These are phyloP conservation scores for Crotophaga sulcirostris DNA, from an alignment of 2,113 vertebrate genomes.

Conservation along the genomic window DNA sequence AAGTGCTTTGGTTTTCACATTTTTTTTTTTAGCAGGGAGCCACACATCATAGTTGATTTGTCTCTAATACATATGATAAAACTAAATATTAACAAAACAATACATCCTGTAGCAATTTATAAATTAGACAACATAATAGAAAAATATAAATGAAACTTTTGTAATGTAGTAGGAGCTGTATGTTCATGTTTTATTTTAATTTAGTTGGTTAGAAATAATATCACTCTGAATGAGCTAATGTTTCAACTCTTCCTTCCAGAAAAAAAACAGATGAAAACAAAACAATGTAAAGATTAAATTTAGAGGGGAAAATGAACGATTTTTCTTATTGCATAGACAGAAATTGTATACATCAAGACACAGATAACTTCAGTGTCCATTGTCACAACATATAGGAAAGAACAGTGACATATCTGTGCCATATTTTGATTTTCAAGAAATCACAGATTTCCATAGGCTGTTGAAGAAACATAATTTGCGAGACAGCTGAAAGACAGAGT, in stretches of 20 bases:
- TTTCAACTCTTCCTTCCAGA: neutral
- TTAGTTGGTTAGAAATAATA: neutral
- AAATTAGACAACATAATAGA: neutral
- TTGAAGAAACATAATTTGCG: neutral
- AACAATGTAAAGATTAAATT: neutral
- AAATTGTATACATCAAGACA: neutral
- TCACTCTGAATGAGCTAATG: neutral
- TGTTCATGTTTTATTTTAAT: neutral
- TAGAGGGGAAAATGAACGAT: neutral
- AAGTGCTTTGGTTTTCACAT: rapidly evolving
- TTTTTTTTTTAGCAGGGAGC: neutral
- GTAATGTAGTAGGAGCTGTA: neutral
- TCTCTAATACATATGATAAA: neutral
- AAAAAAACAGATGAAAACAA: neutral
- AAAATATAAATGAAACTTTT: neutral
- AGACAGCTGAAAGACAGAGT: neutral
- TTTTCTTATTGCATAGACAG: neutral
- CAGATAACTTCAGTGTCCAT: neutral
- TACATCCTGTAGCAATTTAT: neutral
- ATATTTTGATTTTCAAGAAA: neutral
- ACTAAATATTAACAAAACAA: neutral
- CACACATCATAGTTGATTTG: neutral
- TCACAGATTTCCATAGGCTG: neutral
- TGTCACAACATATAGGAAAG: neutral
- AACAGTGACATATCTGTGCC: neutral